Evolutionary conservation across 2,888 invertebrate species (phyloP), one percentile per base, ranked within the genome.

Genomic region (Mactromeris polynyma): DNA sequence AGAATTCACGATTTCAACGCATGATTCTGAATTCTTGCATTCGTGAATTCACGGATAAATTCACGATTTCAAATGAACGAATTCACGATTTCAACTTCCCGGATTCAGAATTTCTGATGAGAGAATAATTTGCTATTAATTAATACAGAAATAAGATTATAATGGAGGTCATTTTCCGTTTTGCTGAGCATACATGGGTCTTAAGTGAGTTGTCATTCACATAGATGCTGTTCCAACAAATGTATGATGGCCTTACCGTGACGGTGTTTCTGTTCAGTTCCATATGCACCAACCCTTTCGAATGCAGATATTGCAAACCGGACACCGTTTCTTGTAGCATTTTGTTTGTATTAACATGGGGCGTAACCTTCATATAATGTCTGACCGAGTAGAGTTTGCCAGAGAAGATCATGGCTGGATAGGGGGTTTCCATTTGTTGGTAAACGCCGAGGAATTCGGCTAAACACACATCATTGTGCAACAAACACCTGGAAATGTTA

Each of bases 231-330:
- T n/a, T n/a, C n/a, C n/a, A n/a, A n/a, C n/a, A n/a, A n/a, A n/a
- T n/a, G n/a, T n/a, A n/a, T n/a, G 51, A 33, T 2, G 11, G 33
- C 0, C 40, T 73, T 81, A 92, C 92, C 80, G 92, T 90, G 2
- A 92, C 21, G 19, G 92, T 89, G 42, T 90, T 86, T 33, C 38
- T 87, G n/a, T 83, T 81, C 73, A 92, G 78, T 19, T 92, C 92
- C 92, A 92, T 92, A 40, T 92, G 92, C 0, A 92, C 92, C 58
- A 92, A 46, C 0, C 92, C 92, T 79, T 92, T 92, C 0, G 89
- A 90, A 78, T 92, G 92, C 26, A 92, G 83, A 46, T 92, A 92
- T 26, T 90, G 92, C 0, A 92, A 85, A 0, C 88, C 92, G 0
- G 89, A 42, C 0, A 89, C 78, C 9, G 81, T 64, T 19, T 92